Evolutionary conservation across 2,113 vertebrate species (phyloP).

Genomic region (Malurus melanocephalus): DNA sequence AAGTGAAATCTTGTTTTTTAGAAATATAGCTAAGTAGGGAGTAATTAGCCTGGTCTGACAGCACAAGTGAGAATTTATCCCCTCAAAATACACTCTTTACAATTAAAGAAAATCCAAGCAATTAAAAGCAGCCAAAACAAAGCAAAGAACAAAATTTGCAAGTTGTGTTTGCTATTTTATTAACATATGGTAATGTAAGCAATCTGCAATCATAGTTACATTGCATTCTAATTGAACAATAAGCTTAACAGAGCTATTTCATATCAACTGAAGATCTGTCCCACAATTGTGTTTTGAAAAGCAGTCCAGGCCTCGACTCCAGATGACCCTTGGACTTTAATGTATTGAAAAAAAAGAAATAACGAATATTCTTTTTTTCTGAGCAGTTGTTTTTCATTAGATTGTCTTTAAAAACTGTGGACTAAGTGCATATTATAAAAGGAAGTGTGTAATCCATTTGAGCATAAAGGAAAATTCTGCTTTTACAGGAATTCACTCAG

Average conservation of each 20-base stretch:
- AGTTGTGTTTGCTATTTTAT: slow-evolving; percentile 12
- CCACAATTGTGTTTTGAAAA: not conserved
- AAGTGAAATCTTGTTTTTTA: slow-evolving; percentile 27
- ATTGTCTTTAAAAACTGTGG: slow-evolving; percentile 30
- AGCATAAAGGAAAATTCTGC: slow-evolving; percentile 33
- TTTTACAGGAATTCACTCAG: slow-evolving; percentile 34
- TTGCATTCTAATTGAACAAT: slow-evolving; percentile 23
- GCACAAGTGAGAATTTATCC: slow-evolving; percentile 14
- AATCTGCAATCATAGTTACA: slow-evolving; percentile 10
- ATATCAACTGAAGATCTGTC: not conserved
- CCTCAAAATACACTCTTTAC: not conserved
- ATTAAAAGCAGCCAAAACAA: slow-evolving; percentile 36
- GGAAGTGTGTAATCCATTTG: slow-evolving; percentile 8
- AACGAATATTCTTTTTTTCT: not conserved
- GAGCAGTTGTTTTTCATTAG: slow-evolving; percentile 19
- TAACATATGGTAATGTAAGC: slow-evolving; percentile 19
- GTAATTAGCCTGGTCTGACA: slow-evolving; percentile 40
- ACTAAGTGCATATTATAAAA: slow-evolving; percentile 3
- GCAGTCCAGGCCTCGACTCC: not conserved
- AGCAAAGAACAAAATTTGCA: slow-evolving; percentile 10
- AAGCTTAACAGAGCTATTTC: not conserved
- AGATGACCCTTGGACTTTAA: not conserved
- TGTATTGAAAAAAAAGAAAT: not conserved
- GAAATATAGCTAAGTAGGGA: slow-evolving; percentile 37
- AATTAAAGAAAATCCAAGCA: slow-evolving; percentile 29